Evolutionary conservation across 2,888 invertebrate genomes (phyloP).

Genomic region (Strigamia transsilvanica): DNA sequence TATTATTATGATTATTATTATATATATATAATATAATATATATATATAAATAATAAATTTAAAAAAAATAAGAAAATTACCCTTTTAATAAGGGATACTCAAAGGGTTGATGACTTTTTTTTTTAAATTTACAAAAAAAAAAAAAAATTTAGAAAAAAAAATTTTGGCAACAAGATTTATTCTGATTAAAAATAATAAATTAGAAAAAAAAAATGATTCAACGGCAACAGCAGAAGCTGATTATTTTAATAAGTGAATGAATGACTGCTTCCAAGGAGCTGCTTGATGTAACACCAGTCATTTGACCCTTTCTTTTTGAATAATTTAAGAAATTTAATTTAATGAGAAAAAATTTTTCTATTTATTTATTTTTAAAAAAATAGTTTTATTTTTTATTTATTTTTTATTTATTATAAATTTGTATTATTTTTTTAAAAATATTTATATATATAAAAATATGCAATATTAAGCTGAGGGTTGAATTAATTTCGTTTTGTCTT

Average conservation of each 20-base stretch:
- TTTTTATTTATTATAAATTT: background rate
- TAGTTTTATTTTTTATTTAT: constrained; percentile 8
- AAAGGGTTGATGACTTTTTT: constrained; percentile 53
- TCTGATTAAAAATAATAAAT: background rate
- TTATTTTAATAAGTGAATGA: constrained; percentile 50
- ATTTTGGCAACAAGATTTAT: constrained; percentile 41
- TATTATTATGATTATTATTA: background rate
- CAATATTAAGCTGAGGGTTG: too few species aligned
- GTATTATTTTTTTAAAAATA: background rate
- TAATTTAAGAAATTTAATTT: constrained; percentile 42
- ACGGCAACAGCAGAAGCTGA: constrained; percentile 53
- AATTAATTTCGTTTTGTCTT: background rate
- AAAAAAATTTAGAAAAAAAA: background rate
- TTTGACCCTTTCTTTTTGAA: constrained; percentile 43
- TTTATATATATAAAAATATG: background rate
- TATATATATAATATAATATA: background rate
- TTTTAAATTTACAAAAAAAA: background rate
- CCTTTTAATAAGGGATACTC: constrained; percentile 50
- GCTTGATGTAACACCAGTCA: constrained; percentile 55
- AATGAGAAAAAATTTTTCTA: background rate
- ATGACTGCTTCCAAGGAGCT: constrained; percentile 53
- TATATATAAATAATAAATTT: constrained; percentile 10
- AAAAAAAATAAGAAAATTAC: constrained; percentile 1
- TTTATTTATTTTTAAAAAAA: background rate
- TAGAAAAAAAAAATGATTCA: constrained; percentile 23